Base-by-base conservation (phyloP, 2,113 vertebrate genomes). In the Neopipo cinnamomea region DNA sequence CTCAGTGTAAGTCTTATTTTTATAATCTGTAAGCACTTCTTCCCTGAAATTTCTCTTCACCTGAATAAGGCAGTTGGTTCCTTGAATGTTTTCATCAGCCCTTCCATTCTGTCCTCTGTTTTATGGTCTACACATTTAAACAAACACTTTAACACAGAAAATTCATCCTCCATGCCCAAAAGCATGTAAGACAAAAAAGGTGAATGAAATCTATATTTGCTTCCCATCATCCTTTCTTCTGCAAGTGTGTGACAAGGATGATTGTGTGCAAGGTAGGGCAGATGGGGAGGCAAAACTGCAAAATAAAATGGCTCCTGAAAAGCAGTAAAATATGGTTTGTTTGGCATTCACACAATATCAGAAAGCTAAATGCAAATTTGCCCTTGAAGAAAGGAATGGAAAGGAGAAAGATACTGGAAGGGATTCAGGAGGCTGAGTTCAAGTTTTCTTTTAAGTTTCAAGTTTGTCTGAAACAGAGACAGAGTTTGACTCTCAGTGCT, bases 401-500 rank as follows among this genome's bases (percentile, higher is more conserved):
- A 81, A 87, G 30, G 65, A 70, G 49, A 83, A 82, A 66, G 31
- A 35, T 19, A 52, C 27, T 47, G 62, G 41, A 85, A 80, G 20
- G 9, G 76, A 77, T 68, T 85, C 12, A 52, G 14, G 61, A 61
- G 41, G 8, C 28, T 88, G 66, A 82, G 41, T 70, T 67, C 11
- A 79, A 89, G 58, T 72, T 95, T 91, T 84, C 79, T 88, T 92
- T 88, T 71, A 91, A 92, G 76, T 91, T 91, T 87, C 65, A 73
- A 53, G 70, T 93, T 91, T 93, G 65, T 59, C 41, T 94, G 88
- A 87, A 87, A 11, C 72, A 52, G 72, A 89, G 89, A 8, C 72
- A 52, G 72, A 89, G 89, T 97, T 92, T 92, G 94, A 96, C 75
- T 91, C 88, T 94, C 93, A 89, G 85, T 73, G 93, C 87, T 96